Conservation (phyloP, 2,888 invertebrate genomes). For the Drosophila rubida region DNA sequence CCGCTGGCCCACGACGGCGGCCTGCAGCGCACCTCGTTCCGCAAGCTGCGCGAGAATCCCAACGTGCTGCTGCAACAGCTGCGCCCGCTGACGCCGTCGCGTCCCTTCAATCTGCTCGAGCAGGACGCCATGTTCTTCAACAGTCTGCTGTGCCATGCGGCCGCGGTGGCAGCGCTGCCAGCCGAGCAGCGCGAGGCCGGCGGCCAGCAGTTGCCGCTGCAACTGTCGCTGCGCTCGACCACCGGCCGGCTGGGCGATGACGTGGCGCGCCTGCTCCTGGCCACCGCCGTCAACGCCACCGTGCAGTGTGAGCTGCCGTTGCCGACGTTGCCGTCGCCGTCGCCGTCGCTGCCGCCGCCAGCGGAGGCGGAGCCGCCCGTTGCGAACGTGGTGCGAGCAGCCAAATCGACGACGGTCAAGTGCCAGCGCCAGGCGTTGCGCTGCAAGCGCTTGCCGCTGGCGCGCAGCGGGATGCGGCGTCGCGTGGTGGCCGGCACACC, state of each 20-base stretch:
- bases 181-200: conserved; percentile 22
- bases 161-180: background rate
- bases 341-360: background rate
- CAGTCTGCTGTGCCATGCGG: conserved; percentile 46
- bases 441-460: conserved; percentile 2
- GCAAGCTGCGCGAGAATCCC: conserved; percentile 73
- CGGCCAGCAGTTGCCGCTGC: conserved; percentile 22
- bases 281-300: conserved; percentile 8
- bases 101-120: conserved; percentile 79
- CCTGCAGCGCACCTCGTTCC: conserved; percentile 77
- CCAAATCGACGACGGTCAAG: background rate
- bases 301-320: conserved; percentile 13
- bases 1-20: conserved; percentile 48
- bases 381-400: too few species aligned
- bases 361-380: background rate
- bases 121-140: conserved; percentile 82
- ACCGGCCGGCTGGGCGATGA: conserved; percentile 26
- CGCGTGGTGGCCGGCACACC: conserved; percentile 8
- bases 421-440: conserved; percentile 1
- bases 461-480: background rate
- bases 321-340: background rate
- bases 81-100: conserved; percentile 52
- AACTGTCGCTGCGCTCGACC: too few species aligned
- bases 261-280: conserved; percentile 13
- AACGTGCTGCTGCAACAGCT: conserved; percentile 69